Evolutionary conservation across 2,113 vertebrate genomes (phyloP).

Genomic region (Macaca nemestrina): DNA sequence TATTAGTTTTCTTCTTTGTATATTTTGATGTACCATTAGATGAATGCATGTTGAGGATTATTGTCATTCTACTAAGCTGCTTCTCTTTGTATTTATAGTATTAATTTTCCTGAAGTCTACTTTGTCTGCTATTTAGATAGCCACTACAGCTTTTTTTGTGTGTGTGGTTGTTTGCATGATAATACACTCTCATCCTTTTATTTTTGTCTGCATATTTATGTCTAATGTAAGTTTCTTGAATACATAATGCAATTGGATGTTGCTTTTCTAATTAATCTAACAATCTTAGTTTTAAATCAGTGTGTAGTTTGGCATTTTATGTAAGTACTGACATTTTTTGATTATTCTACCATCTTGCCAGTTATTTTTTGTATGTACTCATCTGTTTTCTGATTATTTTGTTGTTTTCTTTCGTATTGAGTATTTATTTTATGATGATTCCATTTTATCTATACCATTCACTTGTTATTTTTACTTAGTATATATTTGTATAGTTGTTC

Average conservation of each 20-base stretch:
- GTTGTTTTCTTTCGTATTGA: background rate
- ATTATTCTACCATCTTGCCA: background rate
- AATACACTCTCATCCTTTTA: background rate
- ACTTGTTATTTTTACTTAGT: background rate
- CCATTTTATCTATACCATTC: background rate
- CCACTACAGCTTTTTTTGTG: background rate
- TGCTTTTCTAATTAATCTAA: background rate
- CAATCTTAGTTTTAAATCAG: background rate
- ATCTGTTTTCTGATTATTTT: background rate
- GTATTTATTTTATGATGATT: background rate
- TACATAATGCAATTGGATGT: background rate
- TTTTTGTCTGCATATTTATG: background rate
- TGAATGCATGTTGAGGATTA: background rate
- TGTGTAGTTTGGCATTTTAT: background rate
- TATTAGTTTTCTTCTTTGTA: background rate
- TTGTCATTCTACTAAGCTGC: background rate
- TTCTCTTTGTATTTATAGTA: background rate
- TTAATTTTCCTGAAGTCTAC: background rate
- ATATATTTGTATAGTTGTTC: background rate
- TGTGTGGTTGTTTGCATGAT: background rate
- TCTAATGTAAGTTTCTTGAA: background rate
- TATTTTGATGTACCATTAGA: constrained; percentile 15
- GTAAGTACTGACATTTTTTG: background rate
- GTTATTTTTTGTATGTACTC: background rate
- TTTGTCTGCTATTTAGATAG: background rate